Evolutionary conservation across 2,113 vertebrate genomes (phyloP).

Genomic region (Rhabdomys dilectus): DNA sequence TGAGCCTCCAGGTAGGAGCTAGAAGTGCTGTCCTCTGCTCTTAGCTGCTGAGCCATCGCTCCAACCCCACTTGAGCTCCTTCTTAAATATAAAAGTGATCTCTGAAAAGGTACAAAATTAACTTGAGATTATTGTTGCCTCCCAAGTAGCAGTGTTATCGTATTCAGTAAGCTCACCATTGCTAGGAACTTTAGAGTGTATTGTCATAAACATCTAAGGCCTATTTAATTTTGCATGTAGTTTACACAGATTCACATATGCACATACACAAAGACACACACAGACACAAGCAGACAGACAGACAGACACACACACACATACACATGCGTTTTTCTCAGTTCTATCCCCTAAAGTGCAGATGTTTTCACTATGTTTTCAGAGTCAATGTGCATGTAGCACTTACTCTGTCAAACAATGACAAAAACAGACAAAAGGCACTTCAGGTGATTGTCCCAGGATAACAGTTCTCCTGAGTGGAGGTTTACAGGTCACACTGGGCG

Average conservation of each 20-base stretch:
- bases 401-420: constrained; percentile 31
- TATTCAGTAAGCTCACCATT: neutral
- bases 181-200: neutral
- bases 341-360: neutral
- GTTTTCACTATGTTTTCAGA: constrained; percentile 48
- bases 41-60: neutral
- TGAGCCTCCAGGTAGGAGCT: neutral
- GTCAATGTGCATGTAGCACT: neutral
- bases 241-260: neutral
- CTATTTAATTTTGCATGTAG: constrained; percentile 1
- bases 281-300: neutral
- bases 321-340: neutral
- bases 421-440: constrained; percentile 64
- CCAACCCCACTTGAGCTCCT: neutral
- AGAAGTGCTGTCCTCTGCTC: neutral
- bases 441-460: constrained; percentile 34
- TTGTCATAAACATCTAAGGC: neutral
- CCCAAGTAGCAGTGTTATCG: neutral
- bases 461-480: neutral
- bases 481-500: neutral
- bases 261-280: neutral
- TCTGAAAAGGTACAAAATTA: neutral
- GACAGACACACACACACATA: neutral
- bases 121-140: neutral
- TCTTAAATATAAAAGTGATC: neutral